Base-by-base conservation (phyloP, 2,113 vertebrate genomes). In the Cinclus mexicanus region DNA sequence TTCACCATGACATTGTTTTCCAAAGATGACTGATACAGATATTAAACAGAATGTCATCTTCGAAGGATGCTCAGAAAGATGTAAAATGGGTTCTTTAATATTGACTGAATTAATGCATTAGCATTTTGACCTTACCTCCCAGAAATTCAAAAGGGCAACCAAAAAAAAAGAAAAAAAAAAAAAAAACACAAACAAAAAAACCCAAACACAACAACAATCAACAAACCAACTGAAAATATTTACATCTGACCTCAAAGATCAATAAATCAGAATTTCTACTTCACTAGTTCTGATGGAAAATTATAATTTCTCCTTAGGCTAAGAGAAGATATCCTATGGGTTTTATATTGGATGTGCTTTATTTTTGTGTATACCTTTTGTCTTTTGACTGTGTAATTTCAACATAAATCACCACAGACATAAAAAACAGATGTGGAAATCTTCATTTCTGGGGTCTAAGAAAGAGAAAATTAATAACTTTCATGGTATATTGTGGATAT, bases 91-190 rank as follows among this genome's bases (percentile, higher is more conserved):
- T n/a, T 86, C 37, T 78, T 75, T 77, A 83, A 71, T 85, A 22
- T 56, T 61, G 56, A 37, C 55, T 55, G 56, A 87, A 83, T 92
- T 89, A 93, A 90, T 93, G 55, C n/a, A 57, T 91, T 90, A 96
- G 46, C 55, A 79, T 35, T 90, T 90, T 93, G 55, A 89, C 77
- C 72, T 96, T 80, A 82, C 46, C 60, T 68, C 83, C 56, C 28
- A 29, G 49, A 86, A 83, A 93, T 88, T 74, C 63, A 87, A 70
- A 84, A 89, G 47, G 50, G 47, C 80, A 95, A 60, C 4, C 19
- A n/a, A 61, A 95, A 89, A 83, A n/a, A 75, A 93, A 83, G 55
- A 21, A n/a, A 61, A 95, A 89, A 21, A n/a, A 61, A 95, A 89
- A 83, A n/a, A 75, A 93, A 83, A 57, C 42, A n/a, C n/a, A n/a